A percentile compares a stretch with the other conserved stretches of the same genome.
phyloP scores from a whole-genome alignment of 2,888 invertebrate genomes.

The Petrolisthes cinctipes region DNA sequence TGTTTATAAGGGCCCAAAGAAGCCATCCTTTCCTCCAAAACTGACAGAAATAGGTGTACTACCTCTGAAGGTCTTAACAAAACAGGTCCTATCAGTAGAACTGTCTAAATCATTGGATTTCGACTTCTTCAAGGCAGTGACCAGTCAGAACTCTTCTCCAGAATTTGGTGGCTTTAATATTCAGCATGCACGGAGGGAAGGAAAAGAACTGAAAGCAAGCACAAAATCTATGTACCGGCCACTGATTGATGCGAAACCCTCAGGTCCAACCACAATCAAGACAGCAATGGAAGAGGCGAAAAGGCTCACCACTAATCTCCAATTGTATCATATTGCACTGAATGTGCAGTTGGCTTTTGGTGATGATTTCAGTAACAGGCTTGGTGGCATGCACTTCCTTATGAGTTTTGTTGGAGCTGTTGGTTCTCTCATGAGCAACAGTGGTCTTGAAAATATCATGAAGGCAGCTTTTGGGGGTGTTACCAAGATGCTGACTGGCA shows the following conservation, averaged over 20 bases:
- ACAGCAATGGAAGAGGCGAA: slow-evolving; percentile 12
- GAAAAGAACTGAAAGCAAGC: background rate
- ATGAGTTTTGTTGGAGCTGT: slow-evolving; percentile 15
- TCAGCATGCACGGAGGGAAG: background rate
- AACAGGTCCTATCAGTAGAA: background rate
- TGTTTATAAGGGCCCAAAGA: background rate
- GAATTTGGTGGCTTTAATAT: background rate
- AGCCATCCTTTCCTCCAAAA: background rate
- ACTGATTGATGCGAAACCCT: slow-evolving; percentile 8
- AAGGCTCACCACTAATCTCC: slow-evolving; percentile 8
- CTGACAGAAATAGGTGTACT: background rate
- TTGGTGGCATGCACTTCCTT: slow-evolving; percentile 7
- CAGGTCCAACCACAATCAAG: slow-evolving; percentile 6
- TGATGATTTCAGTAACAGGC: slow-evolving; percentile 10
- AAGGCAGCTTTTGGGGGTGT: background rate
- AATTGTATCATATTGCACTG: slow-evolving; percentile 12
- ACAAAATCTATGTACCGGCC: background rate
- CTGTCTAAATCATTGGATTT: background rate
- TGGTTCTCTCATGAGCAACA: background rate
- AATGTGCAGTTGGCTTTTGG: slow-evolving; percentile 9
- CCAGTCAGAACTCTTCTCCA: background rate
- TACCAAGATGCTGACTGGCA: background rate
- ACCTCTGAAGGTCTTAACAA: background rate
- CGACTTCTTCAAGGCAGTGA: background rate
- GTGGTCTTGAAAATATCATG: background rate